Conservation (phyloP, 1,140 invertebrate species). For the Cherax quadricarinatus region DNA sequence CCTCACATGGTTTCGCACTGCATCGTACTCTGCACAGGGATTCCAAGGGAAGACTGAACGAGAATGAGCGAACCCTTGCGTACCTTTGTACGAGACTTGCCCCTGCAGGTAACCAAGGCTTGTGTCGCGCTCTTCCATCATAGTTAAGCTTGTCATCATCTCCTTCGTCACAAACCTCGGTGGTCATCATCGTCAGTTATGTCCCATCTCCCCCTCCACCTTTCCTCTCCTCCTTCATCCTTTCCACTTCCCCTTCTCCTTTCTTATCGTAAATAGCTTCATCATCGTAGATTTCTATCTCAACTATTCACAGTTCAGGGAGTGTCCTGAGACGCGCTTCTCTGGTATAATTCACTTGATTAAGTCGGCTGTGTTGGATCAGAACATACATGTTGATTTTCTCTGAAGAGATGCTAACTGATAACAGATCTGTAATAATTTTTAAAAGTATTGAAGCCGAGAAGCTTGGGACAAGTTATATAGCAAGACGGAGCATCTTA, state of each 20-base stretch:
- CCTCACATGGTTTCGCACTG: neutral
- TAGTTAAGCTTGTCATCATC: conserved; percentile 45
- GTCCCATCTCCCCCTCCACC: neutral
- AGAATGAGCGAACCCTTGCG: conserved; percentile 2
- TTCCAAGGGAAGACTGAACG: neutral
- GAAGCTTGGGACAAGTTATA: no score
- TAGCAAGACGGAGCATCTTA: no score
- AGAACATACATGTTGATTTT: no score
- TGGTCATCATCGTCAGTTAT: neutral
- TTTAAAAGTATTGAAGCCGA: no score
- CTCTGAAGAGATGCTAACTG: no score
- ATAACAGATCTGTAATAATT: no score
- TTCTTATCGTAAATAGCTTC: neutral
- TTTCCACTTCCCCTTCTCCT: neutral
- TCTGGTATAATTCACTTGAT: neutral
- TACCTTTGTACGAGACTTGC: neutral
- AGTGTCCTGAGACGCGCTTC: neutral
- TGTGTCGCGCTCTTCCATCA: conserved; percentile 38
- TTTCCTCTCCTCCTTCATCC: neutral
- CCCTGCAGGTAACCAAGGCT: conserved; percentile 34
- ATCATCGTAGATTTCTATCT: neutral
- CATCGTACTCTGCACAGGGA: neutral
- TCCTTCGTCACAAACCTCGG: conserved; percentile 1
- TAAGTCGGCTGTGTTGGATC: no score
- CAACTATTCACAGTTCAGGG: no score